Evolutionary conservation across 1,140 invertebrate genomes (phyloP).

Genomic region (Solenopsis fugax): DNA sequence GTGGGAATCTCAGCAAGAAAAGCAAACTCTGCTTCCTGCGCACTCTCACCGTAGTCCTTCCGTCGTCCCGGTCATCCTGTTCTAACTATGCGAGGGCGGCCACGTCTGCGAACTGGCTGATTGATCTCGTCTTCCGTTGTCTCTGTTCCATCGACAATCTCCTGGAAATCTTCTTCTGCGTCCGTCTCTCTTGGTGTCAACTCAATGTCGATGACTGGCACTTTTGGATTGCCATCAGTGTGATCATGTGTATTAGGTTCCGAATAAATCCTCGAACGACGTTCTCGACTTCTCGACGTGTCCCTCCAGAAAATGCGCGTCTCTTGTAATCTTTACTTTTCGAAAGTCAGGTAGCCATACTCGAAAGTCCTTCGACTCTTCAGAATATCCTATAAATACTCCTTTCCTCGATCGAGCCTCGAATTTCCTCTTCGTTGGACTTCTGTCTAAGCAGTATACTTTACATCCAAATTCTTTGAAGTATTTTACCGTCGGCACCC

Average conservation of each 20-base stretch:
- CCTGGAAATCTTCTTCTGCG: not conserved
- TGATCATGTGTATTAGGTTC: not conserved
- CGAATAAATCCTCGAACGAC: not conserved
- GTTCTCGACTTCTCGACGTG: conserved; percentile 16
- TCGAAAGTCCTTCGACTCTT: too few species aligned
- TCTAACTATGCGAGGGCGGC: not conserved
- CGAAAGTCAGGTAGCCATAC: too few species aligned
- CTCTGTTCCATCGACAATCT: too few species aligned
- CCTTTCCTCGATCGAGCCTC: not conserved
- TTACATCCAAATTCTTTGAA: conserved; percentile 14
- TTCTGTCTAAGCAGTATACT: not conserved
- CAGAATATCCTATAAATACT: too few species aligned
- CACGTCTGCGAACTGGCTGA: not conserved
- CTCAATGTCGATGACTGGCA: too few species aligned
- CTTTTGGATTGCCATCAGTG: not conserved
- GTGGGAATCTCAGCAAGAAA: not conserved
- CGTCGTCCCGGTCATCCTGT: not conserved
- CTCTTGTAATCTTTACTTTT: too few species aligned
- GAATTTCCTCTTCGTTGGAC: not conserved
- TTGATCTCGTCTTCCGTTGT: not conserved
- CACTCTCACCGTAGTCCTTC: not conserved
- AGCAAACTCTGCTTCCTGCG: not conserved
- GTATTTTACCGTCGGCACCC: not conserved
- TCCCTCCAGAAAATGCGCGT: too few species aligned
- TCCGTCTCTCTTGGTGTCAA: not conserved